These are phyloP conservation scores for Pimpla rufipes DNA, from an alignment of 2,888 invertebrate species.

Conservation along the genomic window DNA sequence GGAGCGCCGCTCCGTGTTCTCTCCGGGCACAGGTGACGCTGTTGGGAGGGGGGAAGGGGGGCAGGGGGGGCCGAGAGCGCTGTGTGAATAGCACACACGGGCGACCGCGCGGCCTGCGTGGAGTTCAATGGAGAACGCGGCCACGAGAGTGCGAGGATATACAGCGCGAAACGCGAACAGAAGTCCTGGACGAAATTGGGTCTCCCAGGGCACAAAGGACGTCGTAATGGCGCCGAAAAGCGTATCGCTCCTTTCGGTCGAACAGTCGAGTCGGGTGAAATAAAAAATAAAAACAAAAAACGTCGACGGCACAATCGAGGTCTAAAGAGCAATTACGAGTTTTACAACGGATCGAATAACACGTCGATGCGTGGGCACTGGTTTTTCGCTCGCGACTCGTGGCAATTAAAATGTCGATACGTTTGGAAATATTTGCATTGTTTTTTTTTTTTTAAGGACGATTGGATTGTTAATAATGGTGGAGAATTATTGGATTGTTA, in stretches of 20 bases:
- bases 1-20: no score
- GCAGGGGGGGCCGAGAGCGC: no score
- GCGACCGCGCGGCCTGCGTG: background rate
- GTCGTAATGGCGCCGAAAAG: background rate
- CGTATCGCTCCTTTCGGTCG: background rate
- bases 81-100: conserved; percentile 35
- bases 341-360: background rate
- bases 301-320: background rate
- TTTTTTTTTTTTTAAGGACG: no score
- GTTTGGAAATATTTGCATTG: no score
- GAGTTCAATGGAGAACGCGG: conserved; percentile 17
- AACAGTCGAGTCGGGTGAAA: background rate
- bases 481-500: no score
- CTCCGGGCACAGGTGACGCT: conserved; percentile 59
- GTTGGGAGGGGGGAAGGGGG: conserved; percentile 54
- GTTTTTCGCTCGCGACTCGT: no score
- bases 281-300: no score
- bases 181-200: background rate
- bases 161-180: background rate
- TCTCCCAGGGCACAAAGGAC: background rate
- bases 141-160: no score
- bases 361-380: conserved; percentile 13
- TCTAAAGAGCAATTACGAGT: no score
- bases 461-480: no score
- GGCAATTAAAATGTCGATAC: no score